phyloP scores from a whole-genome alignment of 2,113 vertebrate genomes.

The Ailurus styani region DNA sequence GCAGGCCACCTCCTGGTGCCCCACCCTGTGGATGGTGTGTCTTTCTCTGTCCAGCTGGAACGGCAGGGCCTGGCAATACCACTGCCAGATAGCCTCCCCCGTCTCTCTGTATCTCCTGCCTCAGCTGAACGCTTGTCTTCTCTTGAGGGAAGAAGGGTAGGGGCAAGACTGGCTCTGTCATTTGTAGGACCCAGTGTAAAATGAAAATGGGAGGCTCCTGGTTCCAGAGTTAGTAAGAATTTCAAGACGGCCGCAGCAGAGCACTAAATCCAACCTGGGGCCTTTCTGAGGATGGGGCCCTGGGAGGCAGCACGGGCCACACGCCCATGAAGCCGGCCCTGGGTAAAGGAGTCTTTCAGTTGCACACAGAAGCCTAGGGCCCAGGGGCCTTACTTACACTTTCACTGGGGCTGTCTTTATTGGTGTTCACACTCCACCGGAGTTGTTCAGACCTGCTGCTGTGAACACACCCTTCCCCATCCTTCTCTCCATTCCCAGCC shows the following conservation, averaged over 20 bases:
- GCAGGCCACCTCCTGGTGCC: not conserved
- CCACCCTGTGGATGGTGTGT: not conserved
- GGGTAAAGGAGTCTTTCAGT: not conserved
- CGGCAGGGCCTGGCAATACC: not conserved
- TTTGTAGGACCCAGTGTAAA: not conserved
- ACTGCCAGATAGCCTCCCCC: not conserved
- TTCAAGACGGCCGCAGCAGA: not conserved
- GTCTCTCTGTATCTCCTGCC: not conserved
- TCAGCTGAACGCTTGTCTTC: not conserved
- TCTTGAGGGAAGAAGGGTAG: not conserved
- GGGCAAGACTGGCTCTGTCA: not conserved
- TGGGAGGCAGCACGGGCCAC: not conserved
- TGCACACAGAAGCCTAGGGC: not conserved
- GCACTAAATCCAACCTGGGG: not conserved
- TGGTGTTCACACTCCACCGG: not conserved
- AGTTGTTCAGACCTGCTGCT: slow-evolving; percentile 24
- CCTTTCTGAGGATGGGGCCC: not conserved
- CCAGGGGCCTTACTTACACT: not conserved
- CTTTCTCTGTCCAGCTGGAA: not conserved
- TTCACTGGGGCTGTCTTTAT: not conserved
- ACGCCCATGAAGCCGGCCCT: not conserved
- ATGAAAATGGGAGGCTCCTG: not conserved
- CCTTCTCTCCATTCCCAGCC: not conserved
- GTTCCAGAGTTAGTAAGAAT: not conserved
- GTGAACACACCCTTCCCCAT: not conserved